These are phyloP conservation scores for Discoglossus pictus DNA, from an alignment of 2,797 vertebrate species.

Conservation along the genomic window DNA sequence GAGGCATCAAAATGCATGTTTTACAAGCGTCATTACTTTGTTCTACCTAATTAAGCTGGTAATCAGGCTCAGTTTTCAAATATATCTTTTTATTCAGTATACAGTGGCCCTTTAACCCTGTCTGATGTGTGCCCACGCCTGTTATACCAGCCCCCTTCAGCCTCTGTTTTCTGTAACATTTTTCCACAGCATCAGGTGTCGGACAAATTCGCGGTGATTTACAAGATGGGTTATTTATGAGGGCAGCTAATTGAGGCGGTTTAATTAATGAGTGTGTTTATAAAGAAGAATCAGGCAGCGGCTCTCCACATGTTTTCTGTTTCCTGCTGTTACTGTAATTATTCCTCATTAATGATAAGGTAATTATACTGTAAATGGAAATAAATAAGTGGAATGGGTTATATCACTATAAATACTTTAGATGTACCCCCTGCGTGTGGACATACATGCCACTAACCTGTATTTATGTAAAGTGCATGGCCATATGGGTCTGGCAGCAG, in stretches of 20 bases:
- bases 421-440: too few species aligned
- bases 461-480: too few species aligned
- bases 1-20: too few species aligned
- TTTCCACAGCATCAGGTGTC: not conserved
- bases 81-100: too few species aligned
- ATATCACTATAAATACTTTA: conserved; percentile 19
- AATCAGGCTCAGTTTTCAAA: too few species aligned
- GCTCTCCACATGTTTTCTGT: conserved; percentile 13
- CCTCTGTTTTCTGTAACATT: not conserved
- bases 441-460: too few species aligned
- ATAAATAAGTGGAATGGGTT: conserved; percentile 21
- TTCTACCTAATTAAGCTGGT: too few species aligned
- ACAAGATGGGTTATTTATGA: conserved; percentile 29
- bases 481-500: too few species aligned
- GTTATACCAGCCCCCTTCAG: not conserved
- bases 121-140: not conserved
- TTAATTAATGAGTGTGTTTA: conserved; percentile 31
- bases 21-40: too few species aligned
- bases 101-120: too few species aligned
- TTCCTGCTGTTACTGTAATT: conserved; percentile 36
- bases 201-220: conserved; percentile 25
- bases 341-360: conserved; percentile 33
- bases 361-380: conserved; percentile 15
- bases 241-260: conserved; percentile 20
- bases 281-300: not conserved